A percentile compares a stretch with the other conserved stretches of the same genome.
Conservation (phyloP, 2,797 vertebrate genomes). For the Pampus argenteus region DNA sequence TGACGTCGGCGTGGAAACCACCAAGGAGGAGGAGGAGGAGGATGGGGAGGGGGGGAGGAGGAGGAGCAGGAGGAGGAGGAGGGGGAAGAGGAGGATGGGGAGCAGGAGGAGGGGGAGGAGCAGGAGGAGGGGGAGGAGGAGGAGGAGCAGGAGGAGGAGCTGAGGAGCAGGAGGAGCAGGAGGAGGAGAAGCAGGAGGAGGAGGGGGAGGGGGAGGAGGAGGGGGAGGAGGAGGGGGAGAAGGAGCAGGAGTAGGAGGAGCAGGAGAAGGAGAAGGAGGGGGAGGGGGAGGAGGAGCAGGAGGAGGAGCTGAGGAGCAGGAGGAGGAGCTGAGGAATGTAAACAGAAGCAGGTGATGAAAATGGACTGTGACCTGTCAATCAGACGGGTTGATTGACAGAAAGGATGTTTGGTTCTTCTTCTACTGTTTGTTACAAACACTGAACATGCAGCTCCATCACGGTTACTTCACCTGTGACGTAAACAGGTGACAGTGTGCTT, state of each 20-base stretch:
- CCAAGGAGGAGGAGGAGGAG: slow-evolving; percentile 9
- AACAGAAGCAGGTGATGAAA: slow-evolving; percentile 12
- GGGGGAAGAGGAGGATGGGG: no score
- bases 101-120: no score
- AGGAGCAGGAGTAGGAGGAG: no score
- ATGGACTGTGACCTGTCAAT: neutral
- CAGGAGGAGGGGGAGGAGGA: neutral
- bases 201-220: neutral
- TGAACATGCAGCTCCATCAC: no score
- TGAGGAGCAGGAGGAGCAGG: neutral
- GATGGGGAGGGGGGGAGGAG: neutral
- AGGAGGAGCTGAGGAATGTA: slow-evolving; percentile 6
- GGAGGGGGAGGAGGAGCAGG: neutral
- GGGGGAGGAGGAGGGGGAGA: neutral
- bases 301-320: no score
- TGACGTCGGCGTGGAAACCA: no score
- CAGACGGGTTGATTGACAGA: neutral
- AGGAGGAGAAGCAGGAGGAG: slow-evolving; percentile 21
- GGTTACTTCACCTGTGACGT: no score
- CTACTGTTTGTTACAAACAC: neutral
- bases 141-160: no score
- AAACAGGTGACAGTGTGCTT: no score
- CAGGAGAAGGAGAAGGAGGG: neutral
- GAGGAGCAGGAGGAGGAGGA: no score
- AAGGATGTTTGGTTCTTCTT: neutral